Conservation (phyloP, 64 coral and sea anemone genomes). For the Actinia equina region DNA sequence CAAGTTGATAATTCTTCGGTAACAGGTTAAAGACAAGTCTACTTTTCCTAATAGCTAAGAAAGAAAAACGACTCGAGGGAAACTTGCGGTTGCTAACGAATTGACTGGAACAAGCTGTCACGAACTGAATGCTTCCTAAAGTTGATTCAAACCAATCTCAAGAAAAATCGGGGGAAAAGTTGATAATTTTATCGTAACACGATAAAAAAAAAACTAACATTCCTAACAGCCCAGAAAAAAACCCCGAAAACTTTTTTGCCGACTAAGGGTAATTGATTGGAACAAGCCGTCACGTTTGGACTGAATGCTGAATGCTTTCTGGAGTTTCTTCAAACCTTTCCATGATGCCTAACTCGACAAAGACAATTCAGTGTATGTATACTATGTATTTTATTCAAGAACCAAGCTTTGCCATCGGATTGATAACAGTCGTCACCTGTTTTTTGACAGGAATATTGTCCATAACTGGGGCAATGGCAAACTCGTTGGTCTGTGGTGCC, state of each 20-base stretch:
- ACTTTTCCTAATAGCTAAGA: not conserved
- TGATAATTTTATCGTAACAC: too few species aligned
- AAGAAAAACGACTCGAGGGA: not conserved
- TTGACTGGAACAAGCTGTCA: not conserved
- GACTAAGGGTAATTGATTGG: too few species aligned
- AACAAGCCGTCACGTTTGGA: too few species aligned
- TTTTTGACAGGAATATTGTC: slow-evolving; percentile 30
- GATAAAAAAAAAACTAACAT: too few species aligned
- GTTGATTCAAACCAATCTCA: not conserved
- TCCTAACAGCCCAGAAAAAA: too few species aligned
- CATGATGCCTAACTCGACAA: not conserved
- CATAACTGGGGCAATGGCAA: not conserved
- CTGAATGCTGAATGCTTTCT: not conserved
- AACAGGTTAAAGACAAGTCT: not conserved
- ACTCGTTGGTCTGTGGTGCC: slow-evolving; percentile 21
- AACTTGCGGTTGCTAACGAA: not conserved
- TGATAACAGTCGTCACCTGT: slow-evolving; percentile 4
- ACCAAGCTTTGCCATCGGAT: not conserved
- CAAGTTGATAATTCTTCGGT: not conserved
- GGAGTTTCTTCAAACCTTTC: not conserved
- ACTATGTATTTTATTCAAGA: slow-evolving; percentile 18
- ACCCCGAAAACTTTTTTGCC: not conserved
- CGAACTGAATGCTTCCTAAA: not conserved
- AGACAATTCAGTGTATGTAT: slow-evolving; percentile 20
- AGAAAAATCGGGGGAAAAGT: too few species aligned